A percentile compares a stretch with the other conserved stretches of the same genome.
phyloP scores from a whole-genome alignment of 1,140 invertebrate genomes.

The Plectrocnemia conspersa region DNA sequence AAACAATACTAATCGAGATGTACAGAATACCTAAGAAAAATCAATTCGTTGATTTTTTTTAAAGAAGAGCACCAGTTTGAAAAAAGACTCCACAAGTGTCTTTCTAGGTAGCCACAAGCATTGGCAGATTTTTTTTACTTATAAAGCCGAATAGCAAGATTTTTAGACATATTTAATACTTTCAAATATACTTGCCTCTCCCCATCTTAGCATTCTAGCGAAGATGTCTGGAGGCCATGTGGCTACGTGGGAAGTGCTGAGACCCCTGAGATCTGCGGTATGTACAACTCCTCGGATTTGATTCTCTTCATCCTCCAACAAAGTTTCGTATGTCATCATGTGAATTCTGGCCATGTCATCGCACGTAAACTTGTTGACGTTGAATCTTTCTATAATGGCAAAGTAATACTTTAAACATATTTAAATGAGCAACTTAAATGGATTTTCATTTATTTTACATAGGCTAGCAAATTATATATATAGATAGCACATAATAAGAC shows the following conservation, averaged over 20 bases:
- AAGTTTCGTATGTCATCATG: slow-evolving; percentile 64
- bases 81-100: background rate
- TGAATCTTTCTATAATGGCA: slow-evolving; percentile 56
- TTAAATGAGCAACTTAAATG: background rate
- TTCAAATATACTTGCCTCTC: slow-evolving; percentile 61
- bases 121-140: background rate
- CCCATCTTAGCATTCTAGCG: slow-evolving; percentile 61
- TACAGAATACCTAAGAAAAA: too few species aligned
- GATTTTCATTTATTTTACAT: too few species aligned
- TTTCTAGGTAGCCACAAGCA: background rate
- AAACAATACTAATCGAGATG: too few species aligned
- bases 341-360: slow-evolving; percentile 64
- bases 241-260: slow-evolving; percentile 57
- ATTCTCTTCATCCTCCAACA: slow-evolving; percentile 67
- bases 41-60: too few species aligned
- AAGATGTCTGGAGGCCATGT: slow-evolving; percentile 66
- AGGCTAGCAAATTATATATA: too few species aligned
- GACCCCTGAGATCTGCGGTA: slow-evolving; percentile 58
- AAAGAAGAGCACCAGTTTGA: slow-evolving; percentile 16
- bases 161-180: too few species aligned
- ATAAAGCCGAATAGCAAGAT: background rate
- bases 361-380: slow-evolving; percentile 59
- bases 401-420: background rate
- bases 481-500: too few species aligned
- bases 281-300: slow-evolving; percentile 68